Base-by-base conservation (phyloP, 1,140 invertebrate genomes). In the Odontomachus brunneus region DNA sequence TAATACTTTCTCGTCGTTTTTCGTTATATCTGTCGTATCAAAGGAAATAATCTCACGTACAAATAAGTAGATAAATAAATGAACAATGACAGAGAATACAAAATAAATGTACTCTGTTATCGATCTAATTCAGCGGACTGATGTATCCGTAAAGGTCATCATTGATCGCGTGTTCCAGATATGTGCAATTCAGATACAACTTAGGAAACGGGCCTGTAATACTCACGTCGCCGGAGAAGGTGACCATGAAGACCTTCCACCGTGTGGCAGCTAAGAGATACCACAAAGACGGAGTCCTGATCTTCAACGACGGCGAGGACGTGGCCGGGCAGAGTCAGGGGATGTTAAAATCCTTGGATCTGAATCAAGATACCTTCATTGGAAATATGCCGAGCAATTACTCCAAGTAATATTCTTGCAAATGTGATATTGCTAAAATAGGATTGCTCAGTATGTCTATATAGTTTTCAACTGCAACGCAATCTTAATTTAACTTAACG, bases 131-230 rank as follows among this genome's bases (percentile, higher is more conserved):
- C 57, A 38, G 0, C 14, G 22, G 15, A 53, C 38, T 19, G 29
- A 1, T 65, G 19, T 24, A 55, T 24, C 38, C n/a, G 33, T 15
- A 17, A 26, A 69, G 3, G 4, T 62, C 44, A 44, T 84, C 69
- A 84, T 83, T 74, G 11, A 38, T 49, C 81, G 11, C 53, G 33
- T 73, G 78, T 89, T 88, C 53, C 87, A 96, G 95, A 59, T 95
- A 94, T 88, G 92, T 96, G 0, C 95, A 95, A 88, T 96, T 95
- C 85, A 95, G 97, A 86, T 99, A 98, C 93, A 98, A 98, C 94
- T 95, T 98, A 24, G 98, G 98, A 19, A 97, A 97, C 91, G 98
- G 98, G 17, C 95, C 96, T 2, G 97, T 97, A 49, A 93, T 97
- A 19, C 94, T 99, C 24, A 95, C 95, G 22, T 98, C 97, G 2